Evolutionary conservation across 2,888 invertebrate species (phyloP), one percentile per base, ranked within the genome.

Genomic region (Netelia melanura): DNA sequence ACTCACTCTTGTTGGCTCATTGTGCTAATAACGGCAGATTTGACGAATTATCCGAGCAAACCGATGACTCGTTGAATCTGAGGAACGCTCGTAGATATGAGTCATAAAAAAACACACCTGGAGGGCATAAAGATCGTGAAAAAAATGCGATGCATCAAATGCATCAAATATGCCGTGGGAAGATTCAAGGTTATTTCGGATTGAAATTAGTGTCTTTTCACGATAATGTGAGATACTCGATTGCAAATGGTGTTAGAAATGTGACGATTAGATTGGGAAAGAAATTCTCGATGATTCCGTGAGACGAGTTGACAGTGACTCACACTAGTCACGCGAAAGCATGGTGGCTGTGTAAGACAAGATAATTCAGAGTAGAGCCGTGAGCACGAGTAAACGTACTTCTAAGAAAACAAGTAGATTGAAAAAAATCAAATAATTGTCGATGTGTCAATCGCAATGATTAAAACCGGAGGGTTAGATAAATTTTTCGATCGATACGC

Each of bases 231-330:
- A 11, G 1, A 54, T 17, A 9, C 14, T 1, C 25, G 14, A 61
- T n/a, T 54, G 14, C 54, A 23, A 67, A 76, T 56, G 1, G 64
- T 43, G 17, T 48, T n/a, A 52, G 62, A 64, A 64, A 75, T 9
- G n/a, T 21, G 58, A 9, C 3, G 9, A 58, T n/a, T 58, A 9
- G 58, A 58, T 9, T 3, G 3, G n/a, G 25, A 38, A 11, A 30
- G 74, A 70, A 68, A 79, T 80, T 83, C 43, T 77, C 77, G 87
- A 84, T 62, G 74, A 76, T 68, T 83, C 76, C 81, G 72, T 62
- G 81, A 71, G 81, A 71, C 85, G 52, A 64, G 48, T 79, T 85
- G 91, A 91, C 91, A 92, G 89, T 92, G 92, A 92, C 90, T 91
- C 91, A 92, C 87, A 61, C 68, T 74, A 86, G 83, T 84, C 84